Conservation (phyloP, 2,113 vertebrate species). For the Clupea harengus region DNA sequence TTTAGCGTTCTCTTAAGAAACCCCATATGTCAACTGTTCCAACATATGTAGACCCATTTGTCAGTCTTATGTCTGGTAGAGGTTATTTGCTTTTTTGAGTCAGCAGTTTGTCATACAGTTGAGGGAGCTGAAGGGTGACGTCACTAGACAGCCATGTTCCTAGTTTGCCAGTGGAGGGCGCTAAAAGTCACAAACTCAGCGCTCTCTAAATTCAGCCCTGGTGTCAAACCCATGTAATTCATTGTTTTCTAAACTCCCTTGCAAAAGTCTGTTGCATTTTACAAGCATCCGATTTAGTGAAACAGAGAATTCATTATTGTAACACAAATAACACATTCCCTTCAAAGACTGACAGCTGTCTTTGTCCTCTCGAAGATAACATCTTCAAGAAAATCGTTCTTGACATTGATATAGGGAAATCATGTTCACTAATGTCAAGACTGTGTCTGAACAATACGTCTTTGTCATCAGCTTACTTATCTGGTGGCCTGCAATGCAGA, state of each 20-base stretch:
- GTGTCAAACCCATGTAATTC: not conserved
- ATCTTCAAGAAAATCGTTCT: not conserved
- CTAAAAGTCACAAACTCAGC: slow-evolving; percentile 14
- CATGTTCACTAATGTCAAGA: not conserved
- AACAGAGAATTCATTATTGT: not conserved
- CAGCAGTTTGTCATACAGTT: slow-evolving; percentile 3
- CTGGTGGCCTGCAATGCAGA: not conserved
- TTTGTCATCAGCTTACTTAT: not conserved
- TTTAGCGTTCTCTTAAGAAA: not conserved
- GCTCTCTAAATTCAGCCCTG: not conserved
- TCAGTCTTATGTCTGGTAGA: slow-evolving; percentile 21
- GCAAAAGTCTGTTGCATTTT: not conserved
- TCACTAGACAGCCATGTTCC: not conserved
- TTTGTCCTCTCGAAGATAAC: not conserved
- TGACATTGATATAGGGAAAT: not conserved
- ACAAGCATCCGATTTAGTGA: not conserved
- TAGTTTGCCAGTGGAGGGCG: slow-evolving; percentile 39
- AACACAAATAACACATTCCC: not conserved
- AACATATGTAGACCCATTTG: slow-evolving; percentile 8
- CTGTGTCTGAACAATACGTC: not conserved
- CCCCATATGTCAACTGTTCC: slow-evolving; percentile 2
- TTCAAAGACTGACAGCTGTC: not conserved
- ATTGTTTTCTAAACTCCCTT: not conserved
- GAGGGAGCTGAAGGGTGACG: not conserved
- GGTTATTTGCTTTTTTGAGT: slow-evolving; percentile 17